Percentiles rank a stretch among this genome's conserved stretches.
These are phyloP conservation scores for Magallana angulata DNA, from an alignment of 1,140 invertebrate species.

Conservation along the genomic window DNA sequence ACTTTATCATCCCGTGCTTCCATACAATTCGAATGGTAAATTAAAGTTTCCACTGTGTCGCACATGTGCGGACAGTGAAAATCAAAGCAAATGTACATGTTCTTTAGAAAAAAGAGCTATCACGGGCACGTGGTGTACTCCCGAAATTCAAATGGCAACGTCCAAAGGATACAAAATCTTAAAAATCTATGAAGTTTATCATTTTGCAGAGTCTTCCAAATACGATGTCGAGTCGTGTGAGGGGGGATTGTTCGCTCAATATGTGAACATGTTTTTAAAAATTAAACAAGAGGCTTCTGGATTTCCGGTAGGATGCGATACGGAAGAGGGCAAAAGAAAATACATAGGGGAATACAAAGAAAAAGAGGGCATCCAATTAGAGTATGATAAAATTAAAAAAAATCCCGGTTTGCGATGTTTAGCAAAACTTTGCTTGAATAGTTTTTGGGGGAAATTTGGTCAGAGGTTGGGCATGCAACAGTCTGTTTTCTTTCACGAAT, in stretches of 20 bases:
- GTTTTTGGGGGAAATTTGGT: constrained; percentile 60
- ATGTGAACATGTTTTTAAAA: constrained; percentile 49
- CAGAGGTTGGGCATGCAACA: constrained; percentile 55
- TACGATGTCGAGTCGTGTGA: constrained; percentile 55
- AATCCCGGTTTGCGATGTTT: constrained; percentile 72
- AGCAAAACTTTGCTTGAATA: constrained; percentile 66
- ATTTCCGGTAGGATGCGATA: constrained; percentile 32
- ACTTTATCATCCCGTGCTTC: constrained; percentile 48
- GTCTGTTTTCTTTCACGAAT: constrained; percentile 43
- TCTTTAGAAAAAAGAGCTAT: constrained; percentile 5
- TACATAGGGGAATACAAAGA: constrained; percentile 28
- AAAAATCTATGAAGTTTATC: constrained; percentile 76
- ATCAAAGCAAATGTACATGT: constrained; percentile 13
- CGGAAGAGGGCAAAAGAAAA: not conserved
- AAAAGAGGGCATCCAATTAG: constrained; percentile 44
- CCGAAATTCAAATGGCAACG: constrained; percentile 67
- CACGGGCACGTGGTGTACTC: constrained; percentile 51
- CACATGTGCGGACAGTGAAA: constrained; percentile 42
- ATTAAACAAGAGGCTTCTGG: constrained; percentile 47
- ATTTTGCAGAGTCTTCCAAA: constrained; percentile 66
- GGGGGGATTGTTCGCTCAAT: constrained; percentile 48
- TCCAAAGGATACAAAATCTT: constrained; percentile 75
- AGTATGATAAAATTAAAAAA: constrained; percentile 67
- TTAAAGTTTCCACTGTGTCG: constrained; percentile 49
- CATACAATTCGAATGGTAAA: constrained; percentile 51